These are phyloP conservation scores for Acanthacorydalis orientalis DNA, from an alignment of 2,888 invertebrate genomes.

Conservation along the genomic window DNA sequence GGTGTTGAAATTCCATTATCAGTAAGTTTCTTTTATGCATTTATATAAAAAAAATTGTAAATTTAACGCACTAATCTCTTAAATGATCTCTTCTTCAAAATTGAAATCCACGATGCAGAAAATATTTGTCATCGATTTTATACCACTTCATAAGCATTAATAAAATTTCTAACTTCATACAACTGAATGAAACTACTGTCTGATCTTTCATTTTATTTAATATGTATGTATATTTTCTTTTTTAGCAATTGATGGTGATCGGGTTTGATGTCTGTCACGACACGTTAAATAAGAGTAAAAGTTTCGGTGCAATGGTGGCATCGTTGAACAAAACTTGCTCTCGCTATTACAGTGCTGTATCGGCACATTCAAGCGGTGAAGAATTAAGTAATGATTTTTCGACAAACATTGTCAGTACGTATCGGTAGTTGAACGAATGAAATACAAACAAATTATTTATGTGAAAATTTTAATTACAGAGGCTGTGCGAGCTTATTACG, in stretches of 20 bases:
- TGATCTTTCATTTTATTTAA: no score
- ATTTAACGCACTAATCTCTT: no score
- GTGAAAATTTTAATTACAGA: no score
- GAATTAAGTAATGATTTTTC: constrained; percentile 60
- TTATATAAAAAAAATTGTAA: no score
- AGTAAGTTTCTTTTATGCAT: constrained; percentile 16
- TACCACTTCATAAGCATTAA: no score
- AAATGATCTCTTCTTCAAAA: no score
- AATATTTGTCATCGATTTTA: no score
- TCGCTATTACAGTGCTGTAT: constrained; percentile 56
- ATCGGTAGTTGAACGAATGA: not conserved
- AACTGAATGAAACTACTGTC: no score
- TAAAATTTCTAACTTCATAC: no score
- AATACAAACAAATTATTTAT: constrained; percentile 1
- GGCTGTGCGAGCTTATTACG: constrained; percentile 32
- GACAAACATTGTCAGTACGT: constrained; percentile 36
- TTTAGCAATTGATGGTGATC: constrained; percentile 49
- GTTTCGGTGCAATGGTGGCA: constrained; percentile 66
- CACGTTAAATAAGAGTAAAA: constrained; percentile 42
- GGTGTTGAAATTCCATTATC: constrained; percentile 46
- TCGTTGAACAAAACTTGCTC: constrained; percentile 39
- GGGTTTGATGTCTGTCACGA: constrained; percentile 88
- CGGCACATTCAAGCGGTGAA: constrained; percentile 54
- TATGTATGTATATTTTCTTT: not conserved
- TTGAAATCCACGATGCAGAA: no score